Percentiles rank a stretch among this genome's conserved stretches.
Conservation (phyloP, 2,888 invertebrate species). For the Thelaira solivaga region DNA sequence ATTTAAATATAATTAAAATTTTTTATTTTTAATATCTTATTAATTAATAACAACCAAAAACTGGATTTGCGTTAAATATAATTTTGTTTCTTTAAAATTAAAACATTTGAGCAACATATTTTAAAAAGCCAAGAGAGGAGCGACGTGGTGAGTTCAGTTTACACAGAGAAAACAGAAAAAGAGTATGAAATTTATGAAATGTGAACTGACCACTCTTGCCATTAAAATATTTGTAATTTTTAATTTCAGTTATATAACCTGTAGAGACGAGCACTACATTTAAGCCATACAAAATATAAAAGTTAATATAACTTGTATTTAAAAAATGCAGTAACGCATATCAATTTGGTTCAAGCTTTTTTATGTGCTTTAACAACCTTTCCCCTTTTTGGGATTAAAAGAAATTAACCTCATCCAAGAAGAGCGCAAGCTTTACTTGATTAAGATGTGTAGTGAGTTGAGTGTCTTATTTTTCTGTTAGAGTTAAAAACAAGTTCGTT, state of each 20-base stretch:
- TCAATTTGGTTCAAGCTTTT: conserved; percentile 42
- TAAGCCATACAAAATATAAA: background rate
- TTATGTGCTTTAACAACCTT: conserved; percentile 6
- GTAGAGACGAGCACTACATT: conserved; percentile 20
- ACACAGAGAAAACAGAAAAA: background rate
- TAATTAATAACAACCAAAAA: conserved; percentile 20
- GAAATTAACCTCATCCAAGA: conserved; percentile 19
- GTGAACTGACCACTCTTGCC: background rate
- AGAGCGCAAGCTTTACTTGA: background rate
- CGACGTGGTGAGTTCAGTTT: conserved; percentile 31
- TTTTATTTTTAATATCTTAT: conserved; percentile 5
- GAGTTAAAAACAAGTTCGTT: conserved; percentile 27
- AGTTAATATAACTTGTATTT: conserved; percentile 47
- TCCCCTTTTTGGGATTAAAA: conserved; percentile 9
- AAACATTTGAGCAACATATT: conserved; percentile 53
- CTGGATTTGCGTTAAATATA: conserved; percentile 15
- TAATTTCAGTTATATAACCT: conserved; percentile 50
- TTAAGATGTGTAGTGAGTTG: background rate
- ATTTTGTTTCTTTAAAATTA: too few species aligned
- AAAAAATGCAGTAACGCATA: conserved; percentile 41
- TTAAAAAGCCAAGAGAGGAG: background rate
- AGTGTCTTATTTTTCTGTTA: too few species aligned
- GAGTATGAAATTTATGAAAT: background rate
- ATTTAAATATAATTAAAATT: conserved; percentile 35
- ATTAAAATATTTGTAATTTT: background rate